Evolutionary conservation across 2,113 vertebrate genomes (phyloP).

Genomic region (Caretta caretta): DNA sequence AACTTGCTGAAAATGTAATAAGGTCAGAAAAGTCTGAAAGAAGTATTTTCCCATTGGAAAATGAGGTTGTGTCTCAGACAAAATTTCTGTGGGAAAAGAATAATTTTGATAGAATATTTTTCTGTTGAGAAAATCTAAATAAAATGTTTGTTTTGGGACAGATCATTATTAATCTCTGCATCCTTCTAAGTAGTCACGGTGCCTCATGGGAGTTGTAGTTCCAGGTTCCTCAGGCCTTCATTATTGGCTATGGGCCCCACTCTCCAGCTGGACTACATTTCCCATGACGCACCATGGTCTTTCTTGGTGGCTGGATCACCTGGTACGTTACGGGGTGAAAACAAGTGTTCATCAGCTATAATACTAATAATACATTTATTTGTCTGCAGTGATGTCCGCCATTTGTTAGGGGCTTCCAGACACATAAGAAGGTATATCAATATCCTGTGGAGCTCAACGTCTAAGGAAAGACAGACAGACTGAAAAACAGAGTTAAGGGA

Average conservation of each 20-base stretch:
- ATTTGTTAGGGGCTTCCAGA: fast-evolving
- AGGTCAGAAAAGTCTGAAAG: not conserved
- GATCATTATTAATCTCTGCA: fast-evolving
- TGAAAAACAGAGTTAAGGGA: not conserved
- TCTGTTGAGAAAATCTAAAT: fast-evolving
- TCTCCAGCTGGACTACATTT: not conserved
- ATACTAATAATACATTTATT: fast-evolving
- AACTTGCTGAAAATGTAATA: not conserved
- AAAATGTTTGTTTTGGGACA: fast-evolving
- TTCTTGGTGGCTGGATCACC: not conserved
- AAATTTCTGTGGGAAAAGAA: fast-evolving
- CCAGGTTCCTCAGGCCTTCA: not conserved
- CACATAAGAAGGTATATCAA: not conserved
- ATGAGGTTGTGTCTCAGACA: not conserved
- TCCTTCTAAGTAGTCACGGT: fast-evolving
- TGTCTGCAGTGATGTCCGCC: fast-evolving
- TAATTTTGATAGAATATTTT: fast-evolving
- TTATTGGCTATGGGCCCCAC: not conserved
- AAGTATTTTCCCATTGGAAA: not conserved
- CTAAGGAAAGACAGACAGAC: not conserved
- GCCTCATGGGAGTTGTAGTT: not conserved
- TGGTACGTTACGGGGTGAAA: fast-evolving
- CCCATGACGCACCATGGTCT: not conserved
- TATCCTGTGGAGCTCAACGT: not conserved
- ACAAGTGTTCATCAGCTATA: not conserved